Base-by-base conservation (phyloP, 2,888 invertebrate species). In the Synanthedon tipuliformis region DNA sequence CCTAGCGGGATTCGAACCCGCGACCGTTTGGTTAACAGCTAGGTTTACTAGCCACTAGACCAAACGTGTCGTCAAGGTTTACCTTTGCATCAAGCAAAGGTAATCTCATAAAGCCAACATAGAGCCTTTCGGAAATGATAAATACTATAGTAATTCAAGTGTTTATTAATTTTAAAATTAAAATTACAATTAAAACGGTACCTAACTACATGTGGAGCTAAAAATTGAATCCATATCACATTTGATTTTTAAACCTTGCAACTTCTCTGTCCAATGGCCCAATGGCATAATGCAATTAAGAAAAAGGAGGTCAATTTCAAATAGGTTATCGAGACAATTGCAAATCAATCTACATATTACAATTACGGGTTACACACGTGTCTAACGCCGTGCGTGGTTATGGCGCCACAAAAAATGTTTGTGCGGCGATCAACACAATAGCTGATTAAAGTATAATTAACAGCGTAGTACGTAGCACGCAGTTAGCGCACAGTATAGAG, bases 361-460 rank as follows among this genome's bases (percentile, higher is more conserved):
- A 40, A 48, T 48, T 52, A 52, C 45, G 34, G 40, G 40, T 52
- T 52, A 40, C 52, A 48, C 48, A 52, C 52, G 52, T 48, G 48
- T 52, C 8, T 51, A 48, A 48, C 18, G 13, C 50, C 50, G 23
- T 16, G 50, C 16, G 23, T 50, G 50, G 50, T 12, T 16, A 13
- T 13, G 45, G 45, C 45, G 45, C 45, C 45, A 45, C 45, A 45
- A 45, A 45, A 23, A 45, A 45, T 13, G 7, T n/a, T 54, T 40
- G 59, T 56, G 51, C 56, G 15, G 15, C 45, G 45, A 45, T 45
- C 4, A 63, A 65, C 61, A 69, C 72, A 73, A 73, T 73, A 64
- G 64, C 64, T 68, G 64, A 63, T 69, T 68, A 70, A 57, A 62
- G 61, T 61, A 59, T 62, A 71, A 73, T 73, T 73, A 68, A 60